phyloP scores from a whole-genome alignment of 2,797 vertebrate genomes.

The Tokudaia tokunoshimensis region DNA sequence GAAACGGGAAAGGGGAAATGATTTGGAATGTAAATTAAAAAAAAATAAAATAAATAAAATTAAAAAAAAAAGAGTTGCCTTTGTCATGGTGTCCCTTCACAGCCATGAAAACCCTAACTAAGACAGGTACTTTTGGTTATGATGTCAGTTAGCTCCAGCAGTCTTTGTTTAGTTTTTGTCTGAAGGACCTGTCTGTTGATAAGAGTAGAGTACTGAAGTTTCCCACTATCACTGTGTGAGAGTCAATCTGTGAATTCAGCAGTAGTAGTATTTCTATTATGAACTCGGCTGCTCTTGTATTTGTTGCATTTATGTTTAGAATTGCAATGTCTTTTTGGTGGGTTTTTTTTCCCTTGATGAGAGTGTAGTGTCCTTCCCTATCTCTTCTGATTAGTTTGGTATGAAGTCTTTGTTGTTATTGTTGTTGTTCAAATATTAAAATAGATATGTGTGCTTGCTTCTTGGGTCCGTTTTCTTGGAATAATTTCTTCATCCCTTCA shows the following conservation, averaged over 20 bases:
- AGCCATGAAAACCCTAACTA: not conserved
- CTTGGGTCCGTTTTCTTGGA: not conserved
- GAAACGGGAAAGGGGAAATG: no score
- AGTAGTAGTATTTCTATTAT: not conserved
- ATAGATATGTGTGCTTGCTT: not conserved
- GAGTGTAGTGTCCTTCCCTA: not conserved
- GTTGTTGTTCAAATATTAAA: not conserved
- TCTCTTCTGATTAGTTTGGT: not conserved
- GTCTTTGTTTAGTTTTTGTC: not conserved
- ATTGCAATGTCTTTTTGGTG: not conserved
- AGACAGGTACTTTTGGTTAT: not conserved
- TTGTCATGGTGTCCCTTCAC: not conserved
- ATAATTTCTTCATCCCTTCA: not conserved
- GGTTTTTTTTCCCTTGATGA: not conserved
- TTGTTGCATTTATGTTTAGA: not conserved
- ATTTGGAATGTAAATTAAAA: no score
- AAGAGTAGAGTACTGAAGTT: not conserved
- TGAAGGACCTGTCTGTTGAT: not conserved
- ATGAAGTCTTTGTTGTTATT: not conserved
- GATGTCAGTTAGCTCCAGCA: not conserved
- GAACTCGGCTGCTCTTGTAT: not conserved
- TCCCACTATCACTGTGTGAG: not conserved
- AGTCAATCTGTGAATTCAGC: not conserved
- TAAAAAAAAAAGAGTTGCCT: no score
- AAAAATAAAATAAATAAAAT: no score